Evolutionary conservation across 2,888 invertebrate genomes (phyloP), one percentile per base, ranked within the genome.

Genomic region (Philereme transversata): DNA sequence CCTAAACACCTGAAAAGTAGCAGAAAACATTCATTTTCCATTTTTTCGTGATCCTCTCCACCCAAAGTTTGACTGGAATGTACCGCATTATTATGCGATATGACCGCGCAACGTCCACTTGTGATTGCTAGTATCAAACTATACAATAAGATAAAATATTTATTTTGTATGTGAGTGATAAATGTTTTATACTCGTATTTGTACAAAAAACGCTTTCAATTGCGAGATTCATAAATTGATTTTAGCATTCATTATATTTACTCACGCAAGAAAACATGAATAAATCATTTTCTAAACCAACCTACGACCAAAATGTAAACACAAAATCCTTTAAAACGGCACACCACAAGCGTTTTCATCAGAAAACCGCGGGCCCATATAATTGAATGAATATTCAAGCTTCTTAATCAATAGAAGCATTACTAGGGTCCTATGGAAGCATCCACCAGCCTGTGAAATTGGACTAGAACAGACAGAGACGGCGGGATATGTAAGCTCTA

Each of bases 321-420:
- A 68, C 65, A 57, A 64, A 65, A 70, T 64, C 71, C 69, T 74
- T 76, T 75, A 75, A 77, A 77, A 77, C 74, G 70, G 75, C 72
- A 76, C 74, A 79, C 79, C 76, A 76, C 77, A 78, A 73, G 76
- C 70, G 75, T 76, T 84, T 84, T 84, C 83, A 83, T 83, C 82
- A 83, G 81, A 79, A 79, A 88, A 81, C 84, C 83, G 74, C 81
- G 78, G 73, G 75, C 78, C 80, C 83, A 85, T 86, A 84, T 90
- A 90, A 91, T 90, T 90, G 90, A 87, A 90, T 91, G 90, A 90
- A 90, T 90, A 91, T 90, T 90, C 90, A 90, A 83, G 82, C 83
- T 82, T 88, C 90, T 90, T 91, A 90, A 91, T 91, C 90, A 91
- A 91, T 91, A 87, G 85, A 79, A 80, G 87, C 81, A 89, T 90